Evolutionary conservation across 2,113 vertebrate genomes (phyloP), one percentile per base, ranked within the genome.

Genomic region (Chaetodon auriga): DNA sequence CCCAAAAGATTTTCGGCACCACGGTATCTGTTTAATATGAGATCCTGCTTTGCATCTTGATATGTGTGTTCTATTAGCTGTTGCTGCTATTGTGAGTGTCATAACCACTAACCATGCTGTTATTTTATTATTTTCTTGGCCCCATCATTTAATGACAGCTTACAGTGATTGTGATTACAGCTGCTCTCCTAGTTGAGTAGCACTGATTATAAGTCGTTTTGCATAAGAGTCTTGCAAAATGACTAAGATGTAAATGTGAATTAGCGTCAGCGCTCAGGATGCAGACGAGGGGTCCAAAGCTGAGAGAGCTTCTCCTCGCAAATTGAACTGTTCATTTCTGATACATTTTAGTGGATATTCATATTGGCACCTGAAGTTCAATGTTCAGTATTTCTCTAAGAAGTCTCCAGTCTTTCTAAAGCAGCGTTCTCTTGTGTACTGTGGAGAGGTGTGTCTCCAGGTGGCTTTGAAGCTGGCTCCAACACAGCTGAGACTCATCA

Each of bases 181-280:
- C 78, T 61, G 77, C 61, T 81, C 45, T 82, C 61, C 62, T 25
- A 13, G 25, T 71, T 54, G 71, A 85, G 70, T 36, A 60, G 75
- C 63, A n/a, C 76, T 85, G 81, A 87, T 86, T 85, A 83, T 73
- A 83, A 75, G 46, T 73, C 23, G 18, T 66, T 80, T 84, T 87
- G 69, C 72, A 80, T 88, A 69, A 87, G 61, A 88, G 82, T 43
- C 58, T 79, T 43, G 55, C 51, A 49, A 79, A 80, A 73, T 84
- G 61, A 88, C 65, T 68, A 66, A 76, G 54, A 83, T 74, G 57
- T 87, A 78, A 88, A 87, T 85, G 78, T 81, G 60, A 86, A 87
- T 86, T 79, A 81, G 53, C 25, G 30, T 85, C 79, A 77, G 58
- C 1, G 23, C 25, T 35, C 35, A 83, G 66, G 71, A 85, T 53